Base-by-base conservation (phyloP, 92 coral and sea anemone genomes). In the Epizoanthus scotinus region DNA sequence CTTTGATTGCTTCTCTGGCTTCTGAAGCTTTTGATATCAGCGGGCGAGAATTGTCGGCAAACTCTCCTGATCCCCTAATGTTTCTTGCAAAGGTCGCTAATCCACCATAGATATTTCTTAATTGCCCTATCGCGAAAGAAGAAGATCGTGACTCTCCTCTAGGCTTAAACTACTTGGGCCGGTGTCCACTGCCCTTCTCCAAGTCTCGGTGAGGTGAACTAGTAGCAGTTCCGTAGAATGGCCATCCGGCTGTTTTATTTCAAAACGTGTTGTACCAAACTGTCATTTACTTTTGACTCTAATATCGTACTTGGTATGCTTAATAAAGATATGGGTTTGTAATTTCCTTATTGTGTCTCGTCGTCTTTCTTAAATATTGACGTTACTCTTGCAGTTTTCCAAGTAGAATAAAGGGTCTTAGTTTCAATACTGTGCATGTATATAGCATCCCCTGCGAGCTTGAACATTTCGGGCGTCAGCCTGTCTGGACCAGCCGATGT, bases 101-200 rank as follows among this genome's bases (percentile, higher is more conserved):
- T n/a, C n/a, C n/a, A n/a, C n/a, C n/a, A n/a, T n/a, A n/a, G n/a
- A n/a, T n/a, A n/a, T n/a, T n/a, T n/a, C n/a, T n/a, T n/a, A n/a
- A n/a, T n/a, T n/a, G n/a, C n/a, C n/a, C n/a, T n/a, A n/a, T n/a
- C n/a, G n/a, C n/a, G n/a, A n/a, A n/a, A n/a, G n/a, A n/a, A n/a
- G n/a, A n/a, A n/a, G n/a, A n/a, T n/a, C n/a, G n/a, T n/a, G n/a
- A n/a, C n/a, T n/a, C n/a, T n/a, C n/a, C n/a, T n/a, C n/a, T n/a
- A n/a, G n/a, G n/a, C n/a, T n/a, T n/a, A n/a, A n/a, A n/a, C n/a
- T n/a, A n/a, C n/a, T n/a, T n/a, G n/a, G n/a, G n/a, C n/a, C n/a
- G n/a, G n/a, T n/a, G n/a, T n/a, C n/a, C n/a, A n/a, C n/a, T n/a
- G 83, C 73, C 19, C 62, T 28, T 78, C 83, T 63, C 83, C 83